Evolutionary conservation across 1,140 invertebrate species (phyloP), one percentile per base, ranked within the genome.

Genomic region (Lepidostoma basale): DNA sequence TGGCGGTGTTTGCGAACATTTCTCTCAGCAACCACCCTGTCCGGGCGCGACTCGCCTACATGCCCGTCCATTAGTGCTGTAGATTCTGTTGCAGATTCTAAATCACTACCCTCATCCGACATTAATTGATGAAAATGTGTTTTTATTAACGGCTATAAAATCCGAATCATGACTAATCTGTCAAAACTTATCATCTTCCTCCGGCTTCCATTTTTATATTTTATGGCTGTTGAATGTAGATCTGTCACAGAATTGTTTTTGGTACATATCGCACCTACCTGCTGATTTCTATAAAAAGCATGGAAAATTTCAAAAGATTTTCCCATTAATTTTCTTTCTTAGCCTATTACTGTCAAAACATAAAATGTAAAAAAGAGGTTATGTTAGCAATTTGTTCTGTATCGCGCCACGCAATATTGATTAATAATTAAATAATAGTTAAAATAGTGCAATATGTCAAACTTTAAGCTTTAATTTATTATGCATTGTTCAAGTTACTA

Each of bases 61-160:
- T 91, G 89, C 76, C 86, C 89, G 83, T 91, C 89, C 90, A 92
- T 91, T 73, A 92, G 87, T 83, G 88, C 89, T 77, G 89, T 90
- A 73, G 87, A 87, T 83, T 91, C 89, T 78, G 88, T 87, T 74
- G 85, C 84, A 76, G 78, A 74, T 28, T 74, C 78, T 72, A 69
- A 75, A 63, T 79, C 75, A 73, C 76, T 80, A 69, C 75, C 73
- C 63, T 76, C 75, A 64, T 78, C 76, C 78, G 77, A 81, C 81
- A 82, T 82, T 79, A 76, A 81, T 77, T 60, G 72, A 77, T 45
- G 14, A 18, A 44, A 45, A 62, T 25, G 16, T 22, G 20, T n/a
- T 8, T 25, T 28, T 16, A 26, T 44, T 62, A 40, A 62, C 59
- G 45, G 39, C 40, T 62, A 62, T 62, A 45, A 62, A 28, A 16